Evolutionary conservation across 1,140 invertebrate species (phyloP).

Genomic region (Drosophila tani): DNA sequence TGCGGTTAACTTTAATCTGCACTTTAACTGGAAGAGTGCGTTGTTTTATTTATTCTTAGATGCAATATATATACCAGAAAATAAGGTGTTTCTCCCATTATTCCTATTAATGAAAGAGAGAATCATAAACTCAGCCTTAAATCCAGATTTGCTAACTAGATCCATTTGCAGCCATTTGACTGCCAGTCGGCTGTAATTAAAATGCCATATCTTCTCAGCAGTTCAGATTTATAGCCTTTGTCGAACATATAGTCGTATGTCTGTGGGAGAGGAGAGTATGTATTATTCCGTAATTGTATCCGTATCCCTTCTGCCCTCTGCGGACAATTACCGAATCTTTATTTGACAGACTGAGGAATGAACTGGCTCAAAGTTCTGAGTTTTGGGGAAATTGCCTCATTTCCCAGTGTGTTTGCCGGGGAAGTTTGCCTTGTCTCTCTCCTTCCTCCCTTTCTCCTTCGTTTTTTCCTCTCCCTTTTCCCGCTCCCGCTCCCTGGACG

Average conservation of each 20-base stretch:
- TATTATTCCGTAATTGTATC: slow-evolving; percentile 35
- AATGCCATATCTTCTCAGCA: slow-evolving; percentile 21
- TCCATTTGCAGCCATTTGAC: not conserved
- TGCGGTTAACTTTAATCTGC: not conserved
- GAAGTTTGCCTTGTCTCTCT: slow-evolving; percentile 20
- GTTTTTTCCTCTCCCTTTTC: slow-evolving; percentile 1
- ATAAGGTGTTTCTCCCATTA: not conserved
- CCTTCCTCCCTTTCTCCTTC: not conserved
- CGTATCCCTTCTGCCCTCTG: not conserved
- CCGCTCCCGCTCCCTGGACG: not conserved
- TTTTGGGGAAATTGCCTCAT: slow-evolving; percentile 50
- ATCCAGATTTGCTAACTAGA: not conserved
- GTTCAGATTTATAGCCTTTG: slow-evolving; percentile 21
- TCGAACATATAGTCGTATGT: not conserved
- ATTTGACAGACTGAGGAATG: slow-evolving; percentile 49
- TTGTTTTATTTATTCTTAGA: too few species aligned
- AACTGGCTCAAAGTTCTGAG: slow-evolving; percentile 36
- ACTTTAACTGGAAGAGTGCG: too few species aligned
- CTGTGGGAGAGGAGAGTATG: not conserved
- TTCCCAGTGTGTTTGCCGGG: slow-evolving; percentile 42
- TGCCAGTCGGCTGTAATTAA: slow-evolving; percentile 23
- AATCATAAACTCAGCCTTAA: too few species aligned
- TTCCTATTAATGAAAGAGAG: rapidly evolving
- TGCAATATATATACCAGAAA: too few species aligned
- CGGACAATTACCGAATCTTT: slow-evolving; percentile 45